Conservation (phyloP, 2,113 vertebrate genomes). For the Antechinus flavipes region DNA sequence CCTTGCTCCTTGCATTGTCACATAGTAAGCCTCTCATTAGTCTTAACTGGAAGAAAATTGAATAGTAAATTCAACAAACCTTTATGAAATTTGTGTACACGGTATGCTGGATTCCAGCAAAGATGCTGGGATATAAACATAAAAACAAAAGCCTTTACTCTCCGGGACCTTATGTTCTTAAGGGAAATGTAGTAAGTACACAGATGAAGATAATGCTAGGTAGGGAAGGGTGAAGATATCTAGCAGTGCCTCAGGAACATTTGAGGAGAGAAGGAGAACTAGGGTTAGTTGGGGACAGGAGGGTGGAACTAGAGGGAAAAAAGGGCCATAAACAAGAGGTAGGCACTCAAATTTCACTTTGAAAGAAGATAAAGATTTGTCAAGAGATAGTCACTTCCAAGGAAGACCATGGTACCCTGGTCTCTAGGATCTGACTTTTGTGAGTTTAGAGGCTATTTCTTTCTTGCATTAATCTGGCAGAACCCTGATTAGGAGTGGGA, state of each 20-base stretch:
- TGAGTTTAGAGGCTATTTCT: not conserved
- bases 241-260: not conserved
- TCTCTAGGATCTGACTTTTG: not conserved
- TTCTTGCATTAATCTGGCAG: not conserved
- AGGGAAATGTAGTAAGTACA: not conserved
- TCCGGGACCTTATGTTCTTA: not conserved
- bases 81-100: not conserved
- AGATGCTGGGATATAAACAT: not conserved
- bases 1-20: not conserved
- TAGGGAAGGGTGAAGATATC: not conserved
- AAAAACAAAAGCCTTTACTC: not conserved
- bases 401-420: not conserved
- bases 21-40: not conserved
- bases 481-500: not conserved
- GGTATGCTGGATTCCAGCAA: not conserved
- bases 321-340: not conserved
- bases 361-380: not conserved
- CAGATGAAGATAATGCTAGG: not conserved
- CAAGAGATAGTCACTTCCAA: not conserved
- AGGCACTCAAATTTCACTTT: not conserved
- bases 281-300: not conserved
- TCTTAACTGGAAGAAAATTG: not conserved
- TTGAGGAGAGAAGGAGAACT: not conserved
- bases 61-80: not conserved
- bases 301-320: not conserved